Evolutionary conservation across 2,888 invertebrate species (phyloP).

Genomic region (Dryomyza anilis): DNA sequence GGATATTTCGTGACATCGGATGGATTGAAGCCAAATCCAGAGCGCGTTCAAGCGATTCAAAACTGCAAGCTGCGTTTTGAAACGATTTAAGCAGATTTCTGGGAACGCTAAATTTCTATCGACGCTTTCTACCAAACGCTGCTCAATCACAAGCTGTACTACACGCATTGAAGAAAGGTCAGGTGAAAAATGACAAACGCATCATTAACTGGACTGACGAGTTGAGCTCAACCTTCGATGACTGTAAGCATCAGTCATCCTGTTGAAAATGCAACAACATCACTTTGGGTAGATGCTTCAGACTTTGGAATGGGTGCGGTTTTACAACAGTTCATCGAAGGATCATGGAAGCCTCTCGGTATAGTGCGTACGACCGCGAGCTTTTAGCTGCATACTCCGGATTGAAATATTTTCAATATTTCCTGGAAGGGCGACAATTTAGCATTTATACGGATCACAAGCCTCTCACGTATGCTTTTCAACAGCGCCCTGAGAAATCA

Average conservation of each 20-base stretch:
- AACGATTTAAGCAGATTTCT: slow-evolving; percentile 3
- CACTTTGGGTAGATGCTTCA: not conserved
- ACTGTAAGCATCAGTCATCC: not conserved
- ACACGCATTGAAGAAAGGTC: not conserved
- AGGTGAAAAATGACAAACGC: not conserved
- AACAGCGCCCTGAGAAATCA: not conserved
- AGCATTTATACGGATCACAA: not conserved
- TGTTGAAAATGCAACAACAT: not conserved
- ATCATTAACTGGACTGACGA: not conserved
- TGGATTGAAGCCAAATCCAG: slow-evolving; percentile 1
- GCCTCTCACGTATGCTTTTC: not conserved
- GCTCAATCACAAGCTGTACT: not conserved
- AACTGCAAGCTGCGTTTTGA: not conserved
- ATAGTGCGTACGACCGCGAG: not conserved
- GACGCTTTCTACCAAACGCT: slow-evolving; percentile 8
- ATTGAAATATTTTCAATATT: not conserved
- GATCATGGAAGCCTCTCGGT: not conserved
- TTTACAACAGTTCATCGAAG: not conserved
- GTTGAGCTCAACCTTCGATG: too few relatives aligned
- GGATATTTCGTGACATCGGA: slow-evolving; percentile 1
- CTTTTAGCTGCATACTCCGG: not conserved
- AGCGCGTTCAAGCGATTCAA: slow-evolving; percentile 4
- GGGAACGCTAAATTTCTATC: slow-evolving; percentile 7
- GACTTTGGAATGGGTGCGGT: not conserved
- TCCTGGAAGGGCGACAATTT: not conserved